Evolutionary conservation across 2,797 vertebrate genomes (phyloP).

Genomic region (Sebastes baramenuke): DNA sequence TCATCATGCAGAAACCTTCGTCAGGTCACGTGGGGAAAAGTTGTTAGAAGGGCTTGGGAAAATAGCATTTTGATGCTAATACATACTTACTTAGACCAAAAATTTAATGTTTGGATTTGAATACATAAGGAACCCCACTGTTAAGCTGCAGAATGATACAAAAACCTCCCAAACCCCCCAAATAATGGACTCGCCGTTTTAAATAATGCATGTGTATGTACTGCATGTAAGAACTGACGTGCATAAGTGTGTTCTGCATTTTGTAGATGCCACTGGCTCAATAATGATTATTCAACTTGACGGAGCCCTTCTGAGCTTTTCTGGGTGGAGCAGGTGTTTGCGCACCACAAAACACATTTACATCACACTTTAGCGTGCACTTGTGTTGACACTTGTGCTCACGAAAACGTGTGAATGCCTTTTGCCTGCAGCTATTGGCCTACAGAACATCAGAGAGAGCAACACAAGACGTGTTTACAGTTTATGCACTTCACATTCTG

Average conservation of each 20-base stretch:
- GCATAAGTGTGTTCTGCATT: background rate
- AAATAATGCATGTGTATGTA: background rate
- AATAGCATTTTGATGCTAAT: too few species aligned
- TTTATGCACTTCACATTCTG: background rate
- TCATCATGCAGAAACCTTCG: background rate
- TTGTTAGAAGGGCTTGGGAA: too few species aligned
- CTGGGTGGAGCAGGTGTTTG: slow-evolving; percentile 66
- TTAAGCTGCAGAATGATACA: background rate
- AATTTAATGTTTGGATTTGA: too few species aligned
- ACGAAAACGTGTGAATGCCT: slow-evolving; percentile 2
- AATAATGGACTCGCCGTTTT: background rate
- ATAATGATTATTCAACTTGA: background rate
- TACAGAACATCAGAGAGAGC: background rate
- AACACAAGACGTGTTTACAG: background rate
- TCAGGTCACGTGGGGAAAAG: background rate
- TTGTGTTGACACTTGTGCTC: background rate
- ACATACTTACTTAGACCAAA: too few species aligned
- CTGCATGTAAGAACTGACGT: background rate
- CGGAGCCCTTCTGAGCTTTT: background rate
- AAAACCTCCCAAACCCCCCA: too few species aligned
- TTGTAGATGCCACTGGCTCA: background rate
- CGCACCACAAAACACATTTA: background rate
- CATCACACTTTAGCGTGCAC: slow-evolving; percentile 2
- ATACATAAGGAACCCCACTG: background rate
- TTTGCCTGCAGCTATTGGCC: background rate